Percentiles rank a stretch among this genome's conserved stretches.
Evolutionary conservation across 2,797 vertebrate genomes (phyloP).

Genomic region (Orientallactaga sibirica): DNA sequence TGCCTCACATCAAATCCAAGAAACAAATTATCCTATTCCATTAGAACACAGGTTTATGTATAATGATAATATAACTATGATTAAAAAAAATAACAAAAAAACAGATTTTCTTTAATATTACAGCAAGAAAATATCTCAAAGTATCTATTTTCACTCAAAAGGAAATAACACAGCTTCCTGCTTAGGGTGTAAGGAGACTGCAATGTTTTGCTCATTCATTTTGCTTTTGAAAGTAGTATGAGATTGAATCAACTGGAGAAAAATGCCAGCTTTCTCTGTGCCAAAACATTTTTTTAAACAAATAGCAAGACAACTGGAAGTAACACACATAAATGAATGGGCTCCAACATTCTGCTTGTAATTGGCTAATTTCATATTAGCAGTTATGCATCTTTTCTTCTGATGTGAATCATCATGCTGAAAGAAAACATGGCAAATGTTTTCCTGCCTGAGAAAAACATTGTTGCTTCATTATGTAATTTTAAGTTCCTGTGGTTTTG

Average conservation of each 20-base stretch:
- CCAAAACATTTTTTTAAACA: conserved; percentile 58
- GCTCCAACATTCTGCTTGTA: conserved; percentile 76
- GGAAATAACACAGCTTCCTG: neutral
- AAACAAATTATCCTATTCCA: neutral
- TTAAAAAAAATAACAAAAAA: neutral
- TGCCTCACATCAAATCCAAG: neutral
- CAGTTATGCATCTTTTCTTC: conserved; percentile 76
- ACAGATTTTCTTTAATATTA: conserved; percentile 6
- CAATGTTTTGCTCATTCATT: neutral
- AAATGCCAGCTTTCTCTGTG: conserved; percentile 60
- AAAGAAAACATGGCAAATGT: conserved; percentile 78
- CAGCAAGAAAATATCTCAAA: neutral
- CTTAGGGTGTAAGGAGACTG: neutral
- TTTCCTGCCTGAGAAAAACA: conserved; percentile 77
- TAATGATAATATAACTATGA: neutral
- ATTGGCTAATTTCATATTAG: conserved; percentile 79
- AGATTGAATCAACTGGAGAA: conserved; percentile 27
- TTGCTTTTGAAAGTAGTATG: conserved; percentile 17
- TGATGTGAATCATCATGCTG: conserved; percentile 71
- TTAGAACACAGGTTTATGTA: neutral
- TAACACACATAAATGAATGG: conserved; percentile 60
- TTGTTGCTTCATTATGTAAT: conserved; percentile 79
- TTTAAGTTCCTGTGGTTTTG: conserved; percentile 78
- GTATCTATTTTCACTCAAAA: neutral
- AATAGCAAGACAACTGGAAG: conserved; percentile 67